These are phyloP conservation scores for Pomacea canaliculata DNA, from an alignment of 2,888 invertebrate species.

Conservation along the genomic window DNA sequence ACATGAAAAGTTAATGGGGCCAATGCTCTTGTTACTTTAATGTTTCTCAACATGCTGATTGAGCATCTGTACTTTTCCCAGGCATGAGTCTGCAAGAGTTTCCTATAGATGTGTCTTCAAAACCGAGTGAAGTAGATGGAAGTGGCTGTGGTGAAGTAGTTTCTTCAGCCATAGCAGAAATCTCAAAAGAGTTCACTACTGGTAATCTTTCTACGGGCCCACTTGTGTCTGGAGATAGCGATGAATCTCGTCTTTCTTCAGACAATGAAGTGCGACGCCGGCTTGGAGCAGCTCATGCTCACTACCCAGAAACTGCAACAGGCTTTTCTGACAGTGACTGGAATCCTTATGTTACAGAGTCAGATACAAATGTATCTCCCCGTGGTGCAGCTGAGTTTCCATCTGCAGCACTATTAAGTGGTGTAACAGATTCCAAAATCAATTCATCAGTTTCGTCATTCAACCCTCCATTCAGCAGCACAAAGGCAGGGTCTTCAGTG, in stretches of 20 bases:
- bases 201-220: slow-evolving; percentile 44
- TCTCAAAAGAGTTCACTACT: slow-evolving; percentile 56
- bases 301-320: slow-evolving; percentile 57
- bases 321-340: slow-evolving; percentile 61
- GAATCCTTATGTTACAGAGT: slow-evolving; percentile 62
- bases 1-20: too few species aligned
- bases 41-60: too few species aligned
- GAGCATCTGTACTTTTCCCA: not conserved
- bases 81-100: slow-evolving; percentile 31
- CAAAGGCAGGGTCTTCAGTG: slow-evolving; percentile 13
- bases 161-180: slow-evolving; percentile 55
- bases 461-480: slow-evolving; percentile 38
- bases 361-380: slow-evolving; percentile 56
- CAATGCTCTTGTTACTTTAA: too few species aligned
- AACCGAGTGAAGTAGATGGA: slow-evolving; percentile 26
- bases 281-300: slow-evolving; percentile 39
- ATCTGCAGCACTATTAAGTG: not conserved
- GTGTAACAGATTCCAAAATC: slow-evolving; percentile 14
- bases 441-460: slow-evolving; percentile 25
- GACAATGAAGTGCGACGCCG: slow-evolving; percentile 43
- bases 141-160: slow-evolving; percentile 50
- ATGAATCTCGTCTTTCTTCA: slow-evolving; percentile 34
- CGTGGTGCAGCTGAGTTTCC: slow-evolving; percentile 24
- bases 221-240: slow-evolving; percentile 32
- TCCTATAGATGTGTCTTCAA: slow-evolving; percentile 15